Base-by-base conservation (phyloP, 2,888 invertebrate genomes). In the Drosophila tanythrix region DNA sequence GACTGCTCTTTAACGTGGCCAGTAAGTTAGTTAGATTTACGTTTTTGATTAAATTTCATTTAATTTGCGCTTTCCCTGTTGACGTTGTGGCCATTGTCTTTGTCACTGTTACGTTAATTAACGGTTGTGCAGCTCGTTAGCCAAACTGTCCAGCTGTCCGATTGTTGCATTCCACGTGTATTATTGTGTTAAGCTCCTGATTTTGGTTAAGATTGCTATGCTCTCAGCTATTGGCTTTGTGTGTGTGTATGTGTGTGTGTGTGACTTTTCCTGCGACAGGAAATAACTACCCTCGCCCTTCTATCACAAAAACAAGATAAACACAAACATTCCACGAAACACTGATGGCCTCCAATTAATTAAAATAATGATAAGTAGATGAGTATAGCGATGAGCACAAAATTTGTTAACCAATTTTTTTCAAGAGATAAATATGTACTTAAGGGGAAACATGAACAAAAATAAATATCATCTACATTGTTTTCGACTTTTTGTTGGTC, bases 1-100 rank as follows among this genome's bases (percentile, higher is more conserved):
- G 43, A 43, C 53, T 52, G 35, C 40, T 40, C 51, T 58, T 46
- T 58, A 60, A 63, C 63, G 52, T 77, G 73, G 70, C 38, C 66
- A 83, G 71, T 75, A 81, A 81, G 75, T 83, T 83, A 60, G 77
- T 74, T 83, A 81, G 77, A 85, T 88, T 83, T 85, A 87, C 80
- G 85, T 79, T 88, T 83, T 88, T 85, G 85, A 85, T 88, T 88
- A 88, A 85, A 85, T 85, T 88, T 83, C 70, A 75, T 85, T 85
- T 85, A 81, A 80, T 81, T 85, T 85, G 77, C 68, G 74, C 75
- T 80, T 78, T 80, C 65, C 60, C 55, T 65, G 61, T 38, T 48
- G 3, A 43, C 48, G 46, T 62, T 72, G 48, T 57, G 71, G 57
- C 51, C 29, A 43, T 65, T 75, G 57, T 53, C 70, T 71, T 67